Base-by-base conservation (phyloP, 2,113 vertebrate genomes). In the Bos javanicus region DNA sequence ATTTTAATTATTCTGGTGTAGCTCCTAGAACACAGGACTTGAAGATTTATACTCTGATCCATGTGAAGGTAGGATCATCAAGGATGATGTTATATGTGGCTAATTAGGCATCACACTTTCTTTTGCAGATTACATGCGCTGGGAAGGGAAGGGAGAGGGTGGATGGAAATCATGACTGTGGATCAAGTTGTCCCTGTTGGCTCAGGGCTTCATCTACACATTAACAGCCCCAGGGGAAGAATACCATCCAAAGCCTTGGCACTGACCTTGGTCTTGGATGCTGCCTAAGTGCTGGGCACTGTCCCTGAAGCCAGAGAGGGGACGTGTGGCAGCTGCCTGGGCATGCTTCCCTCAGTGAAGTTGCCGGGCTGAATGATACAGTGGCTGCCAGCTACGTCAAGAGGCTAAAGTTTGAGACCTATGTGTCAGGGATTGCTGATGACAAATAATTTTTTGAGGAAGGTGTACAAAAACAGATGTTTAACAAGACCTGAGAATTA, bases 401-500 rank as follows among this genome's bases (percentile, higher is more conserved):
- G 78, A 76, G 4, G 78, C 11, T 80, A 3, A 60, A 15, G 2
- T 84, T 62, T 90, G 83, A 97, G 59, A 87, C 19, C 30, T 84
- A 56, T 19, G 30, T 64, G 71, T 92, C 62, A 76, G 36, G 52
- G 67, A 80, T 43, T 94, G 39, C 26, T 82, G 33, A 71, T n/a
- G 39, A 64, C 23, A 78, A 67, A 33, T 64, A 14, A 39, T n/a
- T 91, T 80, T 62, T 64, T 82, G 83, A 97, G 71, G 28, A 59
- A 95, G 74, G 43, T 21, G 5, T 60, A 81, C 76, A 82, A 94
- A 96, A 92, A 25, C 46, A 59, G 57, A 62, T 87, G 6, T 60
- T 62, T 60, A 60, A 36, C 48, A 92, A 76, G 64, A 92, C 57
- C 95, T 87, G 95, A 95, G 92, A 46, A 56, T 67, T 87, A 71